These are phyloP conservation scores for Eonycteris spelaea DNA, from an alignment of 2,113 vertebrate genomes.

Conservation along the genomic window DNA sequence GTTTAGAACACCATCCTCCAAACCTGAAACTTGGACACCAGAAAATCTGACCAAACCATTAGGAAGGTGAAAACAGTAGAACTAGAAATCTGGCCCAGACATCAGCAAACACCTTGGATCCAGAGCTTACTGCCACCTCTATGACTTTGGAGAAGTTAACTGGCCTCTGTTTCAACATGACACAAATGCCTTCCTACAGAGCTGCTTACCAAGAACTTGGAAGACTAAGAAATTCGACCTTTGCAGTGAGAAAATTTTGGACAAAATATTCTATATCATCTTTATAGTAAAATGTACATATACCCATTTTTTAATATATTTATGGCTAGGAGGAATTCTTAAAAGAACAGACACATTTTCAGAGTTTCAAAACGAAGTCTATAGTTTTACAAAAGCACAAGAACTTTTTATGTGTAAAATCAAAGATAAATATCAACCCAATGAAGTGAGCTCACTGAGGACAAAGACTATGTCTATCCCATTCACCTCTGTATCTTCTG, in stretches of 20 bases:
- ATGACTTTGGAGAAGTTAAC: background rate
- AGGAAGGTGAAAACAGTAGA: background rate
- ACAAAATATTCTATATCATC: background rate
- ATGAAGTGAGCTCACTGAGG: background rate
- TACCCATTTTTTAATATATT: background rate
- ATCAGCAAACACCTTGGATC: background rate
- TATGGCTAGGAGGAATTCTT: background rate
- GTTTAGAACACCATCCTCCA: background rate
- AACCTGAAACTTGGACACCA: background rate
- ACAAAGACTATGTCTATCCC: background rate
- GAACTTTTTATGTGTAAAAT: background rate
- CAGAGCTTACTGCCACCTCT: background rate
- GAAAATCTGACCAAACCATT: background rate
- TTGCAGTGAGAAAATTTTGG: background rate
- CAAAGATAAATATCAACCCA: background rate
- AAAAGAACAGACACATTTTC: background rate
- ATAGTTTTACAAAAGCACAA: background rate
- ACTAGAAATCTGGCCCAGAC: background rate
- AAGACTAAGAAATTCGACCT: background rate
- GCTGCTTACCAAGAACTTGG: background rate
- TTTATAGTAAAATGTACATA: background rate
- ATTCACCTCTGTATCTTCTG: background rate
- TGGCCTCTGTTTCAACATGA: background rate
- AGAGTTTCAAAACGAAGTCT: conserved; percentile 26
- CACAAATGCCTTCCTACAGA: background rate